phyloP scores from a whole-genome alignment of 2,797 vertebrate species.

The Acridotheres tristis region DNA sequence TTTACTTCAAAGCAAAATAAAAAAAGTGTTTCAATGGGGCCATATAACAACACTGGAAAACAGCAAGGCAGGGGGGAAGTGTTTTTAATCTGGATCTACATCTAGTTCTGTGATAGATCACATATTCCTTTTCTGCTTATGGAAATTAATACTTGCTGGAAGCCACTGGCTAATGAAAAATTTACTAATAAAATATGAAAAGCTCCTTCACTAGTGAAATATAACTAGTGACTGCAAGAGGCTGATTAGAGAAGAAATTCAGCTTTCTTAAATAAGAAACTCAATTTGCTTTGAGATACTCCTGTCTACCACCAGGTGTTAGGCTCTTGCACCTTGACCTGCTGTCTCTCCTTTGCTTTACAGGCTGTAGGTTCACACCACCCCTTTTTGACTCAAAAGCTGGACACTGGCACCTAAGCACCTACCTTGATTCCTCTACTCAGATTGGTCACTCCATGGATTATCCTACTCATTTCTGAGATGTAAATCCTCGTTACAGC shows the following conservation, averaged over 20 bases:
- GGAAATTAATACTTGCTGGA: not conserved
- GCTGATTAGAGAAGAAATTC: not conserved
- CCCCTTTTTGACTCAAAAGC: not conserved
- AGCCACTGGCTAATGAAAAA: not conserved
- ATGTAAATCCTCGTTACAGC: rapidly evolving
- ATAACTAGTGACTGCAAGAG: not conserved
- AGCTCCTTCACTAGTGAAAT: not conserved
- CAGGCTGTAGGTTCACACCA: not conserved
- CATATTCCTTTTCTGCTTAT: not conserved
- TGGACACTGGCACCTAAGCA: not conserved
- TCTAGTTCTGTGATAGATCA: not conserved
- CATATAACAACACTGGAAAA: not conserved
- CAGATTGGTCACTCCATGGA: not conserved
- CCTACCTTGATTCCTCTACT: not conserved
- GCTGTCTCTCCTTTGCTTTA: not conserved
- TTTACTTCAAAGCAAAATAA: not conserved
- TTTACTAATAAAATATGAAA: not conserved
- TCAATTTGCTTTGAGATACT: not conserved
- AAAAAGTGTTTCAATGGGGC: not conserved
- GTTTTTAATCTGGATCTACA: not conserved
- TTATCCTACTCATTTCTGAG: not conserved
- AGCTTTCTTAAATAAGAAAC: not conserved
- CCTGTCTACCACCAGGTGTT: not conserved
- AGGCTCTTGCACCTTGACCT: not conserved
- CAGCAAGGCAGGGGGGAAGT: not conserved